phyloP scores from a whole-genome alignment of 2,797 vertebrate genomes.

The Danio tinwini region DNA sequence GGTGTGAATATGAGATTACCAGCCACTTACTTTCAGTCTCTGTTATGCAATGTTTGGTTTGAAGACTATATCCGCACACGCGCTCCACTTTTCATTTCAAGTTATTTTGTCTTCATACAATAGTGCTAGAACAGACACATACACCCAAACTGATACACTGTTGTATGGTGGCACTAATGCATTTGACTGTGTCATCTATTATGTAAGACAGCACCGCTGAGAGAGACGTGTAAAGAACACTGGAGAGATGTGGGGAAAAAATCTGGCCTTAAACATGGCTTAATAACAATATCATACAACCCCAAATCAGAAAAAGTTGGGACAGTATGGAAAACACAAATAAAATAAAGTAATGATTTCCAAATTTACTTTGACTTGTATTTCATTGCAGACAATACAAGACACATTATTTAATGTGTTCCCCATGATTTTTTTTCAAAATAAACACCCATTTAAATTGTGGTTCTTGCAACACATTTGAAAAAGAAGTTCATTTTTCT shows the following conservation, averaged over 20 bases:
- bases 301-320: too few species aligned
- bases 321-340: too few species aligned
- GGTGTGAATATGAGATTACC: not conserved
- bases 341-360: too few species aligned
- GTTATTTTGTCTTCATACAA: not conserved
- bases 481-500: too few species aligned
- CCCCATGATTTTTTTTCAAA: too few species aligned
- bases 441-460: too few species aligned
- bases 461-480: too few species aligned
- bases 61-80: not conserved
- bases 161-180: not conserved
- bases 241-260: not conserved
- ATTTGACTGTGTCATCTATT: slow-evolving; percentile 14
- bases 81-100: slow-evolving; percentile 3
- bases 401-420: too few species aligned
- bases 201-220: not conserved
- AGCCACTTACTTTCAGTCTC: slow-evolving; percentile 17
- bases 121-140: not conserved
- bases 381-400: too few species aligned
- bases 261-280: not conserved
- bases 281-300: too few species aligned
- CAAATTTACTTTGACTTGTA: too few species aligned
- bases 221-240: not conserved
- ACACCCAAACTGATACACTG: not conserved
- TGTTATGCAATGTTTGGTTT: slow-evolving; percentile 27